Conservation (phyloP, 2,113 vertebrate genomes). For the Clarias magur region DNA sequence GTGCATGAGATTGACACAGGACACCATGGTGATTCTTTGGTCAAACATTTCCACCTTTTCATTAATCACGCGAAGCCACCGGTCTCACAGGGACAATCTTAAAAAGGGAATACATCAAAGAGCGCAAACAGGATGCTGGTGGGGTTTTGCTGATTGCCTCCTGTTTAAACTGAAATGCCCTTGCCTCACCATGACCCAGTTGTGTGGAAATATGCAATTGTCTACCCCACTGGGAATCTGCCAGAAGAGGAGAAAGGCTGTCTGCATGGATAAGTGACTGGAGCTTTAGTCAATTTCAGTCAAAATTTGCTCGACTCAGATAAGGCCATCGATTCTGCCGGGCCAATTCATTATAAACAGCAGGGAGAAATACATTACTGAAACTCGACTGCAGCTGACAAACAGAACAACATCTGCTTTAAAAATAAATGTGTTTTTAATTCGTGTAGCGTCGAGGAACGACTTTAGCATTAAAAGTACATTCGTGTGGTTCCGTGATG, state of each 20-base stretch:
- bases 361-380: neutral
- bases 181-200: slow-evolving; percentile 44
- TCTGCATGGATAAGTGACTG: slow-evolving; percentile 21
- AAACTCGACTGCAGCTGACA: neutral
- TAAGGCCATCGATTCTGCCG: slow-evolving; percentile 21
- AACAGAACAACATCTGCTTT: neutral
- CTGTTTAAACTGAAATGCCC: slow-evolving; percentile 42
- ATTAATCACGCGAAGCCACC: slow-evolving; percentile 3
- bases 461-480: neutral
- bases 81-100: slow-evolving; percentile 6
- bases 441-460: neutral
- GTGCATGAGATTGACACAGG: neutral
- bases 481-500: too few species aligned
- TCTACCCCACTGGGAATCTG: slow-evolving; percentile 20
- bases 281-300: slow-evolving; percentile 35
- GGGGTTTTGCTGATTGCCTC: slow-evolving; percentile 40
- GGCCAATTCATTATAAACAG: slow-evolving; percentile 7
- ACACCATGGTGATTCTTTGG: neutral
- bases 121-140: slow-evolving; percentile 42
- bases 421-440: neutral
- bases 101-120: neutral
- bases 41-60: neutral
- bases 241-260: slow-evolving; percentile 13
- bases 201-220: slow-evolving; percentile 45
- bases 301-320: slow-evolving; percentile 22